Evolutionary conservation across 2,113 vertebrate genomes (phyloP).

Genomic region (Penelope pileata): DNA sequence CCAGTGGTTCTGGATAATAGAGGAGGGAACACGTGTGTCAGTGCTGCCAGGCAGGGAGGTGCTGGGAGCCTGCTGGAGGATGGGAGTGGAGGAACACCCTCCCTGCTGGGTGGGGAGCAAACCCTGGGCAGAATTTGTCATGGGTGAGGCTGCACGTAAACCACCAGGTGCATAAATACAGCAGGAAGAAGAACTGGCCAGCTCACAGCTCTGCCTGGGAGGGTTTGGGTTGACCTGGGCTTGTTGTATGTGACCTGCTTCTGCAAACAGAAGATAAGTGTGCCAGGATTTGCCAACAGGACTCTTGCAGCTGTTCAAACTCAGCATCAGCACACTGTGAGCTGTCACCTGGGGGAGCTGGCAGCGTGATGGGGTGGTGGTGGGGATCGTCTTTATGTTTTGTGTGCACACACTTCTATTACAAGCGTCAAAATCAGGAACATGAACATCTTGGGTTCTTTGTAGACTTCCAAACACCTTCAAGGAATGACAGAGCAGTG

Average conservation of each 20-base stretch:
- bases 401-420: accelerated
- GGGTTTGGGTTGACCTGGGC: not conserved
- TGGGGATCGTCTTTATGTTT: not conserved
- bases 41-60: slow-evolving; percentile 17
- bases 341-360: not conserved
- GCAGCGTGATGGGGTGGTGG: accelerated
- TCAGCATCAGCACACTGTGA: accelerated
- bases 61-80: not conserved
- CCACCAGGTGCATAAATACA: slow-evolving; percentile 9
- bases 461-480: accelerated
- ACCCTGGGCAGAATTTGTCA: not conserved
- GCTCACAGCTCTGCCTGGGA: not conserved
- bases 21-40: not conserved
- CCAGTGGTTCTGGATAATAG: slow-evolving; percentile 11
- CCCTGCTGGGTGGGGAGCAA: not conserved
- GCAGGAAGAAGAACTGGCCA: not conserved
- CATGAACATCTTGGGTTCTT: accelerated
- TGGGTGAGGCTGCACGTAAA: not conserved
- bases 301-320: not conserved
- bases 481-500: accelerated
- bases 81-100: no score
- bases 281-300: not conserved
- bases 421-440: not conserved
- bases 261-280: not conserved
- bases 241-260: not conserved